These are phyloP conservation scores for Oreochromis mossambicus DNA, from an alignment of 2,797 vertebrate species.

Conservation along the genomic window DNA sequence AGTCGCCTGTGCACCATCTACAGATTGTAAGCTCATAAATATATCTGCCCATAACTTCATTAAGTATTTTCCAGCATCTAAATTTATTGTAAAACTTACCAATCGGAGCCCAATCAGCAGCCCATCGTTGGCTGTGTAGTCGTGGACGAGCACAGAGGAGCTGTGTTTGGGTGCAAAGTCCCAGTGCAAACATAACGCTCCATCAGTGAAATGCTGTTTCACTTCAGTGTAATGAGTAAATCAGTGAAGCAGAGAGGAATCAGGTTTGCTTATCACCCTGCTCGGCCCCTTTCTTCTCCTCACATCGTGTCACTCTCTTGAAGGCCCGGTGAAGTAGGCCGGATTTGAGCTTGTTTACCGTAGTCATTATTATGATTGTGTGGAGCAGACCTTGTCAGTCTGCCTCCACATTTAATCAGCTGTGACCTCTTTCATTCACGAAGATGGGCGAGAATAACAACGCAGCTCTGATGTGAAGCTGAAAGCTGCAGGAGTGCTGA, in stretches of 20 bases:
- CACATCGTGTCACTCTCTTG: conserved; percentile 6
- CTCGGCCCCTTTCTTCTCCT: background rate
- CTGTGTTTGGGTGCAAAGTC: background rate
- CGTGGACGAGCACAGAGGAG: background rate
- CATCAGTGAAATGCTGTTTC: background rate
- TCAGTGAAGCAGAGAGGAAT: background rate
- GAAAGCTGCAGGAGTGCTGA: background rate
- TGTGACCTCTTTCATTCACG: background rate
- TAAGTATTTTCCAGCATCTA: background rate
- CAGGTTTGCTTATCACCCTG: background rate
- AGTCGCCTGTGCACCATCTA: background rate
- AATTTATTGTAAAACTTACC: background rate
- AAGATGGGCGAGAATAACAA: background rate
- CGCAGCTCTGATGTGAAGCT: background rate
- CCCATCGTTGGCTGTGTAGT: background rate
- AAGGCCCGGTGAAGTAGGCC: conserved; percentile 1
- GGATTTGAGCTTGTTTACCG: conserved; percentile 16
- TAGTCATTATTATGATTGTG: conserved; percentile 5
- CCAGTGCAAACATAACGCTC: background rate
- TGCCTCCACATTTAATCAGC: conserved; percentile 1
- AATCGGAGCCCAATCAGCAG: background rate
- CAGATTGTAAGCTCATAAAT: background rate
- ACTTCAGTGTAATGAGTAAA: conserved; percentile 1
- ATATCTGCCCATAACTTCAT: background rate
- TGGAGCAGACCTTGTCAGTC: background rate